Evolutionary conservation across 2,888 invertebrate species (phyloP).

Genomic region (Drosophila cyrtoloma): DNA sequence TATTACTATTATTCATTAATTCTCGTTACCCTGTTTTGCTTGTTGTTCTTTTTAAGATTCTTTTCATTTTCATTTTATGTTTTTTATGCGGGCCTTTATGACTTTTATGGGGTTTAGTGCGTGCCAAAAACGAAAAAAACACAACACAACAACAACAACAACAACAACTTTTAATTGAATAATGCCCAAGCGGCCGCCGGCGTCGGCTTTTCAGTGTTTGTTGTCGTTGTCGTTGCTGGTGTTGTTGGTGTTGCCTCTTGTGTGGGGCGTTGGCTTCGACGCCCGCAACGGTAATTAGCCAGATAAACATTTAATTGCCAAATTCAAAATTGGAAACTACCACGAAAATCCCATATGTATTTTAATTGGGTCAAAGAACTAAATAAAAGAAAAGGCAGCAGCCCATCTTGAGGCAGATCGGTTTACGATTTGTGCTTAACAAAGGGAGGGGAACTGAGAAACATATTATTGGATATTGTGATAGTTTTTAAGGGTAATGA

Average conservation of each 20-base stretch:
- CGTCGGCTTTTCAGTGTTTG: slow-evolving; percentile 50
- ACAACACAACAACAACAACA: slow-evolving; percentile 16
- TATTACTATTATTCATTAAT: slow-evolving; percentile 59
- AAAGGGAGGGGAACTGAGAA: not conserved
- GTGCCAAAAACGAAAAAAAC: slow-evolving; percentile 82
- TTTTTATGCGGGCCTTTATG: slow-evolving; percentile 85
- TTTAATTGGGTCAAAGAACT: slow-evolving; percentile 66
- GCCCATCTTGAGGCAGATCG: slow-evolving; percentile 1
- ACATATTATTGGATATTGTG: not conserved
- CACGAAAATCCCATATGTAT: slow-evolving; percentile 64
- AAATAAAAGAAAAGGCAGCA: slow-evolving; percentile 11
- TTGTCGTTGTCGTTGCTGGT: slow-evolving; percentile 37
- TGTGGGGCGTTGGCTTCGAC: slow-evolving; percentile 68
- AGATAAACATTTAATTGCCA: slow-evolving; percentile 80
- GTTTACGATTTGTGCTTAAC: not conserved
- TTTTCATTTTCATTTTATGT: slow-evolving; percentile 84
- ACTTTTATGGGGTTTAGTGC: slow-evolving; percentile 85
- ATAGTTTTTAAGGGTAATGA: not conserved
- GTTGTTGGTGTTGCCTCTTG: slow-evolving; percentile 37
- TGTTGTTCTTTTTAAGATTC: slow-evolving; percentile 74
- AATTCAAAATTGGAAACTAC: slow-evolving; percentile 71
- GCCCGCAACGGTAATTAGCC: slow-evolving; percentile 68
- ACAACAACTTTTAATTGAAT: slow-evolving; percentile 84
- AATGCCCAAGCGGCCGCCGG: slow-evolving; percentile 65
- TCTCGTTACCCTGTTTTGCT: slow-evolving; percentile 45